These are phyloP conservation scores for Keiferia lycopersicella DNA, from an alignment of 2,888 invertebrate genomes.

Conservation along the genomic window DNA sequence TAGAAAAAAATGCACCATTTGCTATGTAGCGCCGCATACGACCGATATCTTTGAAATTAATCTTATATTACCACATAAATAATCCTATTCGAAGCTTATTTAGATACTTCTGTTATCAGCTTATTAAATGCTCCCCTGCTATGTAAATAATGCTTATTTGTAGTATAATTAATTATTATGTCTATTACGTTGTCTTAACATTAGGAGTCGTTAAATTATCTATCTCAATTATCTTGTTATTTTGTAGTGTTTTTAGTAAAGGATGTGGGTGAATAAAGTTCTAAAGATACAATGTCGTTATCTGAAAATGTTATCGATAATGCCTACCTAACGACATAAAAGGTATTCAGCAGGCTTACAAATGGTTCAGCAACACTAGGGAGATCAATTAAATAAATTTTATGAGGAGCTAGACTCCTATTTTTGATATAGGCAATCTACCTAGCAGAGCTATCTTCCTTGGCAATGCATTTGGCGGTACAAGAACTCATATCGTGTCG, in stretches of 20 bases:
- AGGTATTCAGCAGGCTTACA: no score
- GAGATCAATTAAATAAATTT: no score
- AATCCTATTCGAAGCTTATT: constrained; percentile 10
- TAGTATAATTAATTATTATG: constrained; percentile 11
- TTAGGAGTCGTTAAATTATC: constrained; percentile 11
- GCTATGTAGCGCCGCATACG: constrained; percentile 12
- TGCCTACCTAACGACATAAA: not conserved
- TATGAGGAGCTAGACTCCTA: no score
- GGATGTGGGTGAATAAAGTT: not conserved
- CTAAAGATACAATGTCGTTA: not conserved
- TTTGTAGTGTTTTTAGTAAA: not conserved
- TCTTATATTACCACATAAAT: constrained; percentile 8
- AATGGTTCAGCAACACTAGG: no score
- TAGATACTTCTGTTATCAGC: not conserved
- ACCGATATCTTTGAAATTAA: constrained; percentile 24
- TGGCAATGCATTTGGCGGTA: no score
- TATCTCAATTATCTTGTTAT: not conserved
- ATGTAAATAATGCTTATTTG: constrained; percentile 14
- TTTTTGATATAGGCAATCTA: no score
- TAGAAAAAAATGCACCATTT: constrained; percentile 16
- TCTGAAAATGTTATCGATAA: not conserved
- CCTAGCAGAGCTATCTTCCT: no score
- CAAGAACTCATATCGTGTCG: no score
- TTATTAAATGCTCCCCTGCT: not conserved
- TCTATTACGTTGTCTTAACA: constrained; percentile 13